Evolutionary conservation across 2,888 invertebrate genomes (phyloP), one percentile per base, ranked within the genome.

Genomic region (Entomobrya multifasciata): DNA sequence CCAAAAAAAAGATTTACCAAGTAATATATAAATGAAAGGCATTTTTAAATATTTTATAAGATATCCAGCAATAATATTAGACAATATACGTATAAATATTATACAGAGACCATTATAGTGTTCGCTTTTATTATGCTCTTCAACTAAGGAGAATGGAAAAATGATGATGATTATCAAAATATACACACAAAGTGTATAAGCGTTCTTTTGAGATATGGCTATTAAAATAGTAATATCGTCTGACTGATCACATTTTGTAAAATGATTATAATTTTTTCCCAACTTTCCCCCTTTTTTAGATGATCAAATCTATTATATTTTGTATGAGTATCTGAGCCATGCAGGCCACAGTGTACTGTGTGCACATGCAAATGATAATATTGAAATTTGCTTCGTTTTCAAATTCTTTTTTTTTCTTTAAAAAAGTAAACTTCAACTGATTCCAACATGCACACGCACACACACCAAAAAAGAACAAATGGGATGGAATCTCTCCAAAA

Each of bases 401-500:
- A 27, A 60, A 41, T 36, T 22, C 67, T 4, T 36, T 36, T 36
- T 17, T 13, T 11, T 17, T 17, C 6, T n/a, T n/a, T n/a, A n/a
- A n/a, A 4, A 52, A 52, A 52, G 13, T 52, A 52, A 36, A 36
- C 5, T 36, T 36, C 8, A 36, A 36, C 36, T 36, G 36, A 36
- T 36, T 36, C 36, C 4, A 36, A 36, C 8, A 8, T 36, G 36
- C 36, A 36, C 36, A 36, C 4, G 36, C 36, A 36, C 36, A 8
- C 36, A 10, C n/a, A n/a, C n/a, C 4, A 25, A n/a, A 11, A 55
- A 30, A 17, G 13, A 55, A 30, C 2, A 49, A 30, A 49, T 52
- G 47, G 15, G 44, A 76, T 83, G 83, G 76, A 74, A 76, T 49
- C 83, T 49, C 62, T 83, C 83, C 83, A 83, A 83, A 76, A 83